These are phyloP conservation scores for Romanogobio albipinnatus DNA, from an alignment of 2,113 vertebrate genomes.

Conservation along the genomic window DNA sequence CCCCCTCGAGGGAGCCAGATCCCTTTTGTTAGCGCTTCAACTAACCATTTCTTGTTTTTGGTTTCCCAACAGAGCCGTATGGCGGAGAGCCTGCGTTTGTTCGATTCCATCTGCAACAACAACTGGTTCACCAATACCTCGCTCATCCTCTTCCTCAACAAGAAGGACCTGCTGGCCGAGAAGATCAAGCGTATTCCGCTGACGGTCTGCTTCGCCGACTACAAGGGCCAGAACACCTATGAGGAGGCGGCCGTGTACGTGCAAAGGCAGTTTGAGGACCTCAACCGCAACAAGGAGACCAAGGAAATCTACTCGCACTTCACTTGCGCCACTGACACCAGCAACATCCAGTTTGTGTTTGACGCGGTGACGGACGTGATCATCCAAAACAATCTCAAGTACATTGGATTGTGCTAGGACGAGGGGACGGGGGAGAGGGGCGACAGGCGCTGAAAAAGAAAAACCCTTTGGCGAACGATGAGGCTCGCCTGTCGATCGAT, in stretches of 20 bases:
- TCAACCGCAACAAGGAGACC: slow-evolving; percentile 99
- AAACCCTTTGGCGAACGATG: neutral
- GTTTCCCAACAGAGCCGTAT: slow-evolving; percentile 86
- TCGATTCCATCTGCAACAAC: slow-evolving; percentile 99
- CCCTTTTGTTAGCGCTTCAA: neutral
- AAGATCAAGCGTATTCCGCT: slow-evolving; percentile 98
- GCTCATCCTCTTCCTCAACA: slow-evolving; percentile 99
- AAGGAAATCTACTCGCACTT: slow-evolving; percentile 99
- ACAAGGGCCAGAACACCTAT: slow-evolving; percentile 98
- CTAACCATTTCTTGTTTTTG: slow-evolving; percentile 5
- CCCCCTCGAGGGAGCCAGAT: neutral
- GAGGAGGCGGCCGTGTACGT: slow-evolving; percentile 98
- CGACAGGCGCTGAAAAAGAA: neutral
- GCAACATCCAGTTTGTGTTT: slow-evolving; percentile 99
- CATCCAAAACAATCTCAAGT: slow-evolving; percentile 99
- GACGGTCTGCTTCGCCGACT: slow-evolving; percentile 96
- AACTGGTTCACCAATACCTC: slow-evolving; percentile 99
- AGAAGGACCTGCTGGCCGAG: slow-evolving; percentile 99
- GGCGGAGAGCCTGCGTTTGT: slow-evolving; percentile 98
- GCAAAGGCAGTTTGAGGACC: slow-evolving; percentile 98
- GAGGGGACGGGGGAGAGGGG: slow-evolving; percentile 43
- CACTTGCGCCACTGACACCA: slow-evolving; percentile 86
- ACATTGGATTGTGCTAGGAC: slow-evolving; percentile 97
- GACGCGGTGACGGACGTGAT: slow-evolving; percentile 99
- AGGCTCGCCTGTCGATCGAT: slow-evolving; percentile 53